Percentiles rank a stretch among this genome's conserved stretches.
These are phyloP conservation scores for Pangasius mekongensis DNA, from an alignment of 2,797 vertebrate species.

Conservation along the genomic window DNA sequence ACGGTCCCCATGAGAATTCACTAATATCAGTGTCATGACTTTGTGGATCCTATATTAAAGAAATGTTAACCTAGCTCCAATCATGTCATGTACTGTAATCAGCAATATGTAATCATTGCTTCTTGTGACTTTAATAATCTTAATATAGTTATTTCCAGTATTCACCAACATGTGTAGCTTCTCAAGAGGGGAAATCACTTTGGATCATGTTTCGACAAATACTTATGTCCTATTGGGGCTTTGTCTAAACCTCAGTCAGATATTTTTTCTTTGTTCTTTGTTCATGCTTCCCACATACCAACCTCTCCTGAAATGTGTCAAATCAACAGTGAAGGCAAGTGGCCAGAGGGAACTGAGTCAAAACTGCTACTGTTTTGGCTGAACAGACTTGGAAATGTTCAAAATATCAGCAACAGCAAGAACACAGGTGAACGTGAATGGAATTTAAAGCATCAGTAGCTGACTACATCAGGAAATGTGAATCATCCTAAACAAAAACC, in stretches of 20 bases:
- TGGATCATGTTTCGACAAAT: neutral
- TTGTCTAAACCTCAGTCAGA: neutral
- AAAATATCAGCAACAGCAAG: neutral
- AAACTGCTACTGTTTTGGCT: neutral
- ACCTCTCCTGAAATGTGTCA: neutral
- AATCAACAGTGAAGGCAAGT: slow-evolving; percentile 5
- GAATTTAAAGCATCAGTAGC: neutral
- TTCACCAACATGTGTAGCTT: neutral
- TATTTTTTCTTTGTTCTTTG: neutral
- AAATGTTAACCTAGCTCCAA: neutral
- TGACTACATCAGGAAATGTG: neutral
- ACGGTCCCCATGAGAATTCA: neutral
- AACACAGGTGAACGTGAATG: neutral
- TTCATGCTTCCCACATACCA: neutral
- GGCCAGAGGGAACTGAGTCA: slow-evolving; percentile 10
- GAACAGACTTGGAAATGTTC: neutral
- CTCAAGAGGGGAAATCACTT: neutral
- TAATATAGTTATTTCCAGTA: neutral
- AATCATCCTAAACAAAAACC: neutral
- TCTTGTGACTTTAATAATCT: too few species aligned
- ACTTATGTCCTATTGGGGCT: neutral
- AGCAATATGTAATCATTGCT: neutral
- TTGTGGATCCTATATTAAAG: neutral
- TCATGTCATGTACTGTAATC: neutral
- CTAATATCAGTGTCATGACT: neutral